Evolutionary conservation across 1,140 invertebrate species (phyloP), one percentile per base, ranked within the genome.

Genomic region (Drosophila sechellia): DNA sequence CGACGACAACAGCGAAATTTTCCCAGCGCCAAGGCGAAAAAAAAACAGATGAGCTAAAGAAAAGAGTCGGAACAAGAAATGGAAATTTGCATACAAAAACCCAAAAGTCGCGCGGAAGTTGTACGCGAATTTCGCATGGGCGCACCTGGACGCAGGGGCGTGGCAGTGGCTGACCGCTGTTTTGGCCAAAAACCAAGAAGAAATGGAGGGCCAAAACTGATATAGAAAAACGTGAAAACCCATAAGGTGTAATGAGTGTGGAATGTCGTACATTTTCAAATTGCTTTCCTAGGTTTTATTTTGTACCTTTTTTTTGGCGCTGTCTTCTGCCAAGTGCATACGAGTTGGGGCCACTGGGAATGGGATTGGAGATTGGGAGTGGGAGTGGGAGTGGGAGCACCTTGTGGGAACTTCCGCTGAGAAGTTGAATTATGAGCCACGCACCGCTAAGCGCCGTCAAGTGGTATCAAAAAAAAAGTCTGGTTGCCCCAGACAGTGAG

Each of bases 201-300:
- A 1, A 17, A 17, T 17, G 17, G 17, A 17, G 25, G 25, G 25
- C 5, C 25, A 34, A n/a, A 25, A 6, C 45, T 46, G 25, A 22
- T 63, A 46, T 43, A 50, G 37, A 50, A 46, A 54, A 70, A 46
- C 40, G 34, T 35, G 34, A 49, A 65, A 68, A 52, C 45, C 64
- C 70, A 79, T 86, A 79, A 89, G 83, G 84, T 87, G 83, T 89
- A 87, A 87, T 87, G 83, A 83, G 75, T 87, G 79, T 79, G 70
- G 83, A 87, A 89, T 87, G 83, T 87, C 83, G 83, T 87, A 87
- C 83, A 89, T 87, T 87, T 86, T 87, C 50, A 89, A 87, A 87
- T 87, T 87, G 66, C 83, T 79, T 87, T 66, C 37, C 45, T 53
- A 81, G 61, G 35, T 66, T 49, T 64, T 13, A 35, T 35, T 22